Evolutionary conservation across 92 coral and sea anemone species (phyloP).

Genomic region (Epizoanthus fatuus): DNA sequence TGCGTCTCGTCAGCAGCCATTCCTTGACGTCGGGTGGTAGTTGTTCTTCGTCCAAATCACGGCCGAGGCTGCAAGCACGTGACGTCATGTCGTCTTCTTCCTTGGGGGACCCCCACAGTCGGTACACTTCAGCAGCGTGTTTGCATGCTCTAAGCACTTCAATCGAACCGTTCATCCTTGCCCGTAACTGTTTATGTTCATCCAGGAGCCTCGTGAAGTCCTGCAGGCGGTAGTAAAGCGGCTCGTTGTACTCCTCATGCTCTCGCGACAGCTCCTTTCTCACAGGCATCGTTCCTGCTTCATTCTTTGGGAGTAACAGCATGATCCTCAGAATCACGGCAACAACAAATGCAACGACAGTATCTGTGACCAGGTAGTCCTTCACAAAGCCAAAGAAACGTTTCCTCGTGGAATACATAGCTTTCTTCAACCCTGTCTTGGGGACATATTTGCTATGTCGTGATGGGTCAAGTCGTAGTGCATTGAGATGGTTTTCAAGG

Average conservation of each 20-base stretch:
- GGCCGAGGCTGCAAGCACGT: background rate
- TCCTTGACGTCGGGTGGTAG: background rate
- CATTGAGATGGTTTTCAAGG: slow-evolving; percentile 14
- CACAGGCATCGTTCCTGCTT: background rate
- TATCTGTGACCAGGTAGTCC: background rate
- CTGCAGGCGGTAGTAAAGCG: slow-evolving; percentile 5
- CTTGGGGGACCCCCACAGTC: background rate
- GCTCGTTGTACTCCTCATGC: slow-evolving; percentile 8
- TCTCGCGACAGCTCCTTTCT: slow-evolving; percentile 1
- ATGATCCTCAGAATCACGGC: background rate
- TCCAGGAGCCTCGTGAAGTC: background rate
- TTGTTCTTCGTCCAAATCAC: background rate
- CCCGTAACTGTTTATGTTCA: background rate
- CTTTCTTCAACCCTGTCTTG: background rate
- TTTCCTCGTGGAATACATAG: background rate
- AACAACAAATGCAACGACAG: background rate
- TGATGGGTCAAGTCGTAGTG: background rate
- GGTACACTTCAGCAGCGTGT: slow-evolving; percentile 11
- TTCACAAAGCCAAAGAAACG: background rate
- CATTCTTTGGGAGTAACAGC: background rate
- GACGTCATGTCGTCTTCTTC: background rate
- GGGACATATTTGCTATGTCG: background rate
- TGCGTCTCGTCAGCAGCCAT: background rate
- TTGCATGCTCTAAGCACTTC: background rate
- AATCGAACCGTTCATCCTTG: background rate